These are phyloP conservation scores for Drosophila miranda DNA, from an alignment of 1,140 invertebrate genomes.

Conservation along the genomic window DNA sequence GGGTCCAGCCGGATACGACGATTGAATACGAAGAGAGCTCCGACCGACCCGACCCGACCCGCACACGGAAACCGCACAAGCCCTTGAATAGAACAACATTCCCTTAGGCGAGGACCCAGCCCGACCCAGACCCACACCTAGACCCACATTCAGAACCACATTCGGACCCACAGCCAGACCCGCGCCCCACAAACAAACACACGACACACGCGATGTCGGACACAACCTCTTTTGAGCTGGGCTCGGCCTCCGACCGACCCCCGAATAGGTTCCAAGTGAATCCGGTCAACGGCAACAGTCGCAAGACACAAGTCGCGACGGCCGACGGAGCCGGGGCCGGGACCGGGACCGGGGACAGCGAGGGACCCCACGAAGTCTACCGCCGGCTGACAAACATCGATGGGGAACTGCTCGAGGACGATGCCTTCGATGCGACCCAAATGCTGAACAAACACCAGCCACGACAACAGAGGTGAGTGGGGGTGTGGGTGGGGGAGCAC, in stretches of 20 bases:
- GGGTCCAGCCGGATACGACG: conserved; percentile 21
- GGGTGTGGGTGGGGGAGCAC: conserved; percentile 1
- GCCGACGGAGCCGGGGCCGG: conserved; percentile 1
- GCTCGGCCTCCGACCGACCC: conserved; percentile 71
- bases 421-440: conserved; percentile 74
- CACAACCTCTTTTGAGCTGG: conserved; percentile 74
- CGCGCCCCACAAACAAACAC: conserved; percentile 19
- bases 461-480: conserved; percentile 59
- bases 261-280: conserved; percentile 82
- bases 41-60: conserved; percentile 18
- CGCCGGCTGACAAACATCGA: conserved; percentile 73
- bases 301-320: conserved; percentile 48
- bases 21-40: conserved; percentile 20
- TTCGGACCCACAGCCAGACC: conserved; percentile 3
- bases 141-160: conserved; percentile 3
- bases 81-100: not conserved
- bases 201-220: conserved; percentile 64
- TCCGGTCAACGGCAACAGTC: conserved; percentile 75
- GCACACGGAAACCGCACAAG: conserved; percentile 52
- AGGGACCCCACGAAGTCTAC: conserved; percentile 69
- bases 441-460: conserved; percentile 71
- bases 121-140: too few species aligned
- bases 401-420: conserved; percentile 75
- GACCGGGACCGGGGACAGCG: conserved; percentile 42
- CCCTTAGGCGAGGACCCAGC: conserved; percentile 29